These are phyloP conservation scores for Oncorhynchus keta DNA, from an alignment of 2,113 vertebrate genomes.

Conservation along the genomic window DNA sequence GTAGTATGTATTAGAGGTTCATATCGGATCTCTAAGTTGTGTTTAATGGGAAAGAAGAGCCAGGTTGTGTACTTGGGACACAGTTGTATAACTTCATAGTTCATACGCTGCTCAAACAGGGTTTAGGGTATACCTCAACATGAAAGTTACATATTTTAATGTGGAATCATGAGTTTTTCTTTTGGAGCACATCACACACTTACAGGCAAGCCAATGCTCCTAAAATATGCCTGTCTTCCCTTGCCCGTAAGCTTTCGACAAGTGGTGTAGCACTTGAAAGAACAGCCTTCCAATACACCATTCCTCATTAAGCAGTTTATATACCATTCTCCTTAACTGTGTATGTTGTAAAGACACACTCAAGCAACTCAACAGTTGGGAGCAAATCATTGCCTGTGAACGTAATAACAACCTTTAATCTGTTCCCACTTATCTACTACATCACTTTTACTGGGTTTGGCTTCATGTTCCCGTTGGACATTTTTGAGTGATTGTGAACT, in stretches of 20 bases:
- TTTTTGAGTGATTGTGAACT: conserved; percentile 51
- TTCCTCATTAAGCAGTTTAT: conserved; percentile 25
- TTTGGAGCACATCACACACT: neutral
- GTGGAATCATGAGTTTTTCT: neutral
- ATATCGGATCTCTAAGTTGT: conserved; percentile 16
- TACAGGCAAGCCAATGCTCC: conserved; percentile 12
- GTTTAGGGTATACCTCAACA: neutral
- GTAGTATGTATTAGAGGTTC: neutral
- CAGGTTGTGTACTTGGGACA: neutral
- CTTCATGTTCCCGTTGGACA: conserved; percentile 13
- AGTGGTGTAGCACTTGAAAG: conserved; percentile 19
- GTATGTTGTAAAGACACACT: neutral
- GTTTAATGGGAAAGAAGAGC: neutral
- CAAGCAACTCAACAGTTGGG: conserved; percentile 1
- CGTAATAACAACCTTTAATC: conserved; percentile 38
- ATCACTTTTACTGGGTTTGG: conserved; percentile 51
- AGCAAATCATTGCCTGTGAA: conserved; percentile 9
- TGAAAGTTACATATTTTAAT: neutral
- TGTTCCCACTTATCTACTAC: conserved; percentile 48
- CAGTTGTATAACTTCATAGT: conserved; percentile 3
- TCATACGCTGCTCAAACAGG: neutral
- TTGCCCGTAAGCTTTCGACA: conserved; percentile 12
- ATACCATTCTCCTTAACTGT: conserved; percentile 17
- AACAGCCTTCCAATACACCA: conserved; percentile 5
- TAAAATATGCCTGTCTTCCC: neutral